Base-by-base conservation (phyloP, 2,113 vertebrate species). In the Chauna torquata region DNA sequence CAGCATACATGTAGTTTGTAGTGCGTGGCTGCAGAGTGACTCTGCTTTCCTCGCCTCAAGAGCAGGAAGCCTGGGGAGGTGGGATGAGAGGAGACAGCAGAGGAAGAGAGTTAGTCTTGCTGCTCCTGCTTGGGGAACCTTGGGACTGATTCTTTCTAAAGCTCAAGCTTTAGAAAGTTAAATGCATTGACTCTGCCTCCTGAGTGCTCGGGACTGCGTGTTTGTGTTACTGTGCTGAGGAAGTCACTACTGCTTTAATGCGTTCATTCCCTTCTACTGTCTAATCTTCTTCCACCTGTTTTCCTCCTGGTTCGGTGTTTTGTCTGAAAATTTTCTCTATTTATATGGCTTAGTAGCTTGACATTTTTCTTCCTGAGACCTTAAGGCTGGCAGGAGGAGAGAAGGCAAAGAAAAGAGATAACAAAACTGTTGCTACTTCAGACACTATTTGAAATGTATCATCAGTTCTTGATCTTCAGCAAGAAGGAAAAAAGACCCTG, bases 1-100 rank as follows among this genome's bases (percentile, higher is more conserved):
- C 55, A 4, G 5, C 65, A 2, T 3, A 28, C 3, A 4, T 9
- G 58, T 8, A 47, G 17, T 6, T 47, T 13, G 7, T 22, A 2
- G 17, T 1, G 75, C 11, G 7, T 0, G 70, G 23, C 61, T 16
- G 1, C 5, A 3, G 34, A 6, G 40, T 0, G 58, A 1, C 12
- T 4, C 12, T 4, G 69, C 3, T 18, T 25, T 10, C 6, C 44
- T 23, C 23, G 2, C 12, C 8, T 4, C 18, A 68, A 20, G 50
- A 17, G 68, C 30, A 2, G 62, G 72, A 4, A 4, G 36, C 23
- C 44, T 3, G 40, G 55, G 66, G 55, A 0, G 44, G 54, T 7
- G 61, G 47, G 30, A 9, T 4, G 38, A 27, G 34, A 36, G 38
- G 17, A 8, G 15, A 2, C 14, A 4, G 69, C 3, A 5, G 16